A percentile compares a stretch with the other conserved stretches of the same genome.
These are phyloP conservation scores for Drosophila sturtevanti DNA, from an alignment of 1,140 invertebrate species.

Conservation along the genomic window DNA sequence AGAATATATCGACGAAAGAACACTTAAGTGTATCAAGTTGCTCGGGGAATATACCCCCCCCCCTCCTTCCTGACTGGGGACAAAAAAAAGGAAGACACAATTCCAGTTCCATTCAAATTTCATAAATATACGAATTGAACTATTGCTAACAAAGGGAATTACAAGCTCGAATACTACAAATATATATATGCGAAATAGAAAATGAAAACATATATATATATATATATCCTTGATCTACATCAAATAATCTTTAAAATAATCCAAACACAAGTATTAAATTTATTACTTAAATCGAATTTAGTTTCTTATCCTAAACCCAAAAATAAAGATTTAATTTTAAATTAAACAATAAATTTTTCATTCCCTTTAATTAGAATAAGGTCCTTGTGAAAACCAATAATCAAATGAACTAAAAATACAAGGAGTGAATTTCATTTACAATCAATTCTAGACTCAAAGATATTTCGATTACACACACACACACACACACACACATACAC, in stretches of 20 bases:
- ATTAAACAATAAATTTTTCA: no score
- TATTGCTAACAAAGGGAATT: background rate
- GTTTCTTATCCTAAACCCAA: no score
- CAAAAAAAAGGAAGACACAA: background rate
- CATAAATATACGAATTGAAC: background rate
- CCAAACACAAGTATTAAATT: no score
- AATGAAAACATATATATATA: no score
- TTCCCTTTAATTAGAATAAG: background rate
- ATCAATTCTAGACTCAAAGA: background rate
- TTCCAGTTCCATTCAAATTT: background rate
- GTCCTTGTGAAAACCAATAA: background rate
- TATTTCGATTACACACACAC: no score
- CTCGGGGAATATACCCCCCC: background rate
- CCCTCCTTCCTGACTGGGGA: no score
- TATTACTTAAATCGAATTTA: no score
- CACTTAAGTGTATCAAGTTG: conserved; percentile 51
- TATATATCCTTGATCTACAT: no score
- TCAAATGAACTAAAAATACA: background rate
- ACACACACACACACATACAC: background rate
- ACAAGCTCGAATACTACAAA: background rate
- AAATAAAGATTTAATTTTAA: no score
- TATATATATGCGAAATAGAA: no score
- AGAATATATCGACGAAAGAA: conserved; percentile 58
- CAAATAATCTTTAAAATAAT: no score
- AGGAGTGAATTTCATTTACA: background rate